phyloP scores from a whole-genome alignment of 1,140 invertebrate species.

The Formica selysi region DNA sequence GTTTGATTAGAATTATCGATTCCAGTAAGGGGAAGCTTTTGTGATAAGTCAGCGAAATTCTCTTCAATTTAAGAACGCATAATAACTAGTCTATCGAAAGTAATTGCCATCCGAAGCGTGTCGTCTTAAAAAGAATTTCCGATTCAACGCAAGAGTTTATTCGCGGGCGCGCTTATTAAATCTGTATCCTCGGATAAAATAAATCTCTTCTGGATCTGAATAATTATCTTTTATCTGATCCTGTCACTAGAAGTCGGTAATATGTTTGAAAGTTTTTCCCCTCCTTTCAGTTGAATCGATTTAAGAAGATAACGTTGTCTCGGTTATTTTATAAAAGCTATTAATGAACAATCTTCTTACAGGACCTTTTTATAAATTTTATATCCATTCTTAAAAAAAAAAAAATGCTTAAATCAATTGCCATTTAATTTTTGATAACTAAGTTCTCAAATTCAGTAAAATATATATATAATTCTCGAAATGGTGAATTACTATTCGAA shows the following conservation, averaged over 20 bases:
- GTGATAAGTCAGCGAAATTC: conserved; percentile 45
- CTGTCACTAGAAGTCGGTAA: neutral
- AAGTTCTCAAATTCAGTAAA: neutral
- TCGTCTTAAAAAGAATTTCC: conserved; percentile 21
- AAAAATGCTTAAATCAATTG: too few relatives aligned
- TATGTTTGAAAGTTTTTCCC: conserved; percentile 15
- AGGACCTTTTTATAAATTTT: too few relatives aligned
- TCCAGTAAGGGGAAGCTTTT: conserved; percentile 35
- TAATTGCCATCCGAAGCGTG: conserved; percentile 44
- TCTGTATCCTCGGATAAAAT: neutral
- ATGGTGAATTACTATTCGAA: neutral
- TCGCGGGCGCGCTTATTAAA: conserved; percentile 30
- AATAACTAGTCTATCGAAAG: conserved; percentile 37
- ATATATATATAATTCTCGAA: neutral
- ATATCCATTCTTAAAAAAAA: too few relatives aligned
- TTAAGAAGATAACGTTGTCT: neutral
- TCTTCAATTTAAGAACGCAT: conserved; percentile 32
- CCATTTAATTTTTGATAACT: too few relatives aligned
- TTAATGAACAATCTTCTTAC: neutral
- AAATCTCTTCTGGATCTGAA: conserved; percentile 33
- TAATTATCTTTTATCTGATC: conserved; percentile 28
- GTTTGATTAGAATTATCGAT: conserved; percentile 59
- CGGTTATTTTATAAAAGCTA: neutral
- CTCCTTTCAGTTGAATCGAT: neutral
- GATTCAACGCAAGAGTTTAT: conserved; percentile 21